phyloP scores from a whole-genome alignment of 2,888 invertebrate species.

The Folsomia candida region DNA sequence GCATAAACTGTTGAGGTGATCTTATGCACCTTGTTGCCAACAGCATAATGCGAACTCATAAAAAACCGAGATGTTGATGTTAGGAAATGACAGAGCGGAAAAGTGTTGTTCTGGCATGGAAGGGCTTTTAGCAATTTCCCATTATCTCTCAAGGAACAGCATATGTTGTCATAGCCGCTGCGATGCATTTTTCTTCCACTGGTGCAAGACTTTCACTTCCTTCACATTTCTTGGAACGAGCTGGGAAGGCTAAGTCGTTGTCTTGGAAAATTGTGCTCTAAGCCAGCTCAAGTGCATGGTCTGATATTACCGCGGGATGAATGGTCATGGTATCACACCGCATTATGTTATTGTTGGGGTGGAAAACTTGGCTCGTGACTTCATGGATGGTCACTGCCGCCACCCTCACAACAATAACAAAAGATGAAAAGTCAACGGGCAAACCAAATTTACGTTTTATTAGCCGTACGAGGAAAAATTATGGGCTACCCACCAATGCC shows the following conservation, averaged over 20 bases:
- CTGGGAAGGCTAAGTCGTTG: neutral
- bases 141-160: slow-evolving; percentile 14
- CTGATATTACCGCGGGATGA: neutral
- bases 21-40: too few species aligned
- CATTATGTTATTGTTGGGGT: neutral
- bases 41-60: too few species aligned
- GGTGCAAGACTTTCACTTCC: neutral
- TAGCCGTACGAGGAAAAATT: slow-evolving; percentile 22
- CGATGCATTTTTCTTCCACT: neutral
- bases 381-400: neutral
- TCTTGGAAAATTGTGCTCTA: neutral
- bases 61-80: neutral
- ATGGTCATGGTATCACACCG: neutral
- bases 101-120: slow-evolving; percentile 12
- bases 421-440: slow-evolving; percentile 12
- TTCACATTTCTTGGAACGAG: neutral
- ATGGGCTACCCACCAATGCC: neutral
- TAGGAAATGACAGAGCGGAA: neutral
- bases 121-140: slow-evolving; percentile 20
- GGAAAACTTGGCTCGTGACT: neutral
- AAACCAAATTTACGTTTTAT: slow-evolving; percentile 16
- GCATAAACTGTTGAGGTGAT: too few species aligned
- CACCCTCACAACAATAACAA: slow-evolving; percentile 1
- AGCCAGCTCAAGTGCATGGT: neutral
- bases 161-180: slow-evolving; percentile 1